Percentiles rank a stretch among this genome's conserved stretches.
These are phyloP conservation scores for Willisornis vidua DNA, from an alignment of 2,113 vertebrate species.

Conservation along the genomic window DNA sequence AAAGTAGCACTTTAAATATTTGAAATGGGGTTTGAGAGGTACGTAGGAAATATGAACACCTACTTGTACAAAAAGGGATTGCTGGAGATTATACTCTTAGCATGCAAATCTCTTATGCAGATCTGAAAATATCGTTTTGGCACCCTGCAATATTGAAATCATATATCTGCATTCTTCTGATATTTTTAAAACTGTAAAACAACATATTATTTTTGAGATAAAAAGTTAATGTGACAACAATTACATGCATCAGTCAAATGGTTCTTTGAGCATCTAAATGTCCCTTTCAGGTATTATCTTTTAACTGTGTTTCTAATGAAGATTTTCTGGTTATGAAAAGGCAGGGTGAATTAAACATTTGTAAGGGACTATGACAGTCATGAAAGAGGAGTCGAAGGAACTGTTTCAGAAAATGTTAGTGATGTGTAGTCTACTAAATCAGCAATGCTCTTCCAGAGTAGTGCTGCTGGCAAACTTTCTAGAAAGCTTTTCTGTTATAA, in stretches of 20 bases:
- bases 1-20: conserved; percentile 18
- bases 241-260: background rate
- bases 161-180: background rate
- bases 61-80: background rate
- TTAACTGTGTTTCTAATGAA: background rate
- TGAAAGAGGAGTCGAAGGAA: background rate
- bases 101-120: background rate
- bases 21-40: background rate
- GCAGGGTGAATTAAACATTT: background rate
- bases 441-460: background rate
- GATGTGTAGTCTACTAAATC: background rate
- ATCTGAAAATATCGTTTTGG: background rate
- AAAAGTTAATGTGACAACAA: background rate
- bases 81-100: background rate
- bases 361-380: background rate
- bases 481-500: background rate
- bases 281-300: background rate
- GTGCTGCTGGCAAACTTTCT: background rate
- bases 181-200: background rate
- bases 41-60: conserved; percentile 1
- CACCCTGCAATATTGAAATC: background rate
- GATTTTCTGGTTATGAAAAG: background rate
- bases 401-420: background rate
- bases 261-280: background rate
- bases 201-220: background rate